These are phyloP conservation scores for Pollimyrus isidori DNA, from an alignment of 2,113 vertebrate genomes.

Conservation along the genomic window DNA sequence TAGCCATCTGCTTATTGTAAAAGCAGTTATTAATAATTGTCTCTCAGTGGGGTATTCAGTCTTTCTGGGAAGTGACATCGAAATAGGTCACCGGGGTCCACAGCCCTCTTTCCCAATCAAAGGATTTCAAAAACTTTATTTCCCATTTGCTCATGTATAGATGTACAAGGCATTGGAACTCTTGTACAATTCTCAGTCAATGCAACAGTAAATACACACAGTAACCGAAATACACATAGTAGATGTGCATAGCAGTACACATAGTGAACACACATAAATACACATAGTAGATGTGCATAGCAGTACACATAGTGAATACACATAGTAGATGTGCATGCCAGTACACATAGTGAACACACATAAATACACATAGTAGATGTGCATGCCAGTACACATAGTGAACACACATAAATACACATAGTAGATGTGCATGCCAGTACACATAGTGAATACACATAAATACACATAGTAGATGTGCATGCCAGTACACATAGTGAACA, in stretches of 20 bases:
- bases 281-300: no score
- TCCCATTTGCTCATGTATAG: background rate
- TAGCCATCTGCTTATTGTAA: background rate
- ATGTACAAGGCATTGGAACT: background rate
- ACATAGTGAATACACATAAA: no score
- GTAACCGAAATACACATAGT: background rate
- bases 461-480: no score
- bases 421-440: no score
- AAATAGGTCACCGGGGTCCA: background rate
- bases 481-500: no score
- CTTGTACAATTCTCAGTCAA: background rate
- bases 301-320: no score
- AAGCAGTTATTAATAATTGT: background rate
- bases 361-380: no score
- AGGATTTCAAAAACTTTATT: background rate
- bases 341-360: no score
- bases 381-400: background rate
- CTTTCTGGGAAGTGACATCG: background rate
- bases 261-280: background rate
- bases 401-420: background rate
- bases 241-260: background rate
- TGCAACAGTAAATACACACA: background rate
- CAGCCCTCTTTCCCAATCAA: background rate
- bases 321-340: no score
- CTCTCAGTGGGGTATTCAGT: background rate